Base-by-base conservation (phyloP, 2,113 vertebrate species). In the Heterocephalus glaber region DNA sequence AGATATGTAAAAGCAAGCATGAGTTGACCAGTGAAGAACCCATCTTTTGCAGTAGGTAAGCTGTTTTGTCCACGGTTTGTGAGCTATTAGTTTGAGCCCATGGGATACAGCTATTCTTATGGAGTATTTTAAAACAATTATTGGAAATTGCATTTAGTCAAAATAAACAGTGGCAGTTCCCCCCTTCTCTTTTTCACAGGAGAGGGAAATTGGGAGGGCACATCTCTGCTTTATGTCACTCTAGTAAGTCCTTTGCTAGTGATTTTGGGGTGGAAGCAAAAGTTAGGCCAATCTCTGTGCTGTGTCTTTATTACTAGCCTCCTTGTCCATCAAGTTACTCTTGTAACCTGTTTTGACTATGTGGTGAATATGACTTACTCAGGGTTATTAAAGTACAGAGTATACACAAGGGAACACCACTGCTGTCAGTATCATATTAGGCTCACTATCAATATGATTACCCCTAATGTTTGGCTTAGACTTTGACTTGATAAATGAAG, bases 401-500 rank as follows among this genome's bases (percentile, higher is more conserved):
- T 3, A 41, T 8, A 3, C 1, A 8, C 41, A 61, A 60, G 47
- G 12, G 49, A 85, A 77, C 68, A 26, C 10, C 41, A 41, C 5
- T 83, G 61, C 38, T 85, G 12, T 35, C 52, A n/a, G 63, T 63
- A 61, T 76, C 20, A 11, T 38, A 63, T 28, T 63, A 76, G 26
- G 3, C 17, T 52, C 5, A 30, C 87, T 92, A 63, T 79, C 19
- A 72, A 30, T 2, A 22, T 24, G 54, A 74, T 22, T 35, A 35
- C 49, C 35, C 41, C 9, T 54, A 26, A 19, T 44, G 8, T 82
- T 38, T 56, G 26, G 13, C 5, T 38, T 44, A 93, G 35, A 82
- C 11, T 65, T 92, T 93, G 33, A 88, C 14, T 85, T 72, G n/a
- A 33, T 56, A 80, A 92, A 86, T 92, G 66, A 89, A 91, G 35